Conservation (phyloP, 2,888 invertebrate genomes). For the Dryococelus australis region DNA sequence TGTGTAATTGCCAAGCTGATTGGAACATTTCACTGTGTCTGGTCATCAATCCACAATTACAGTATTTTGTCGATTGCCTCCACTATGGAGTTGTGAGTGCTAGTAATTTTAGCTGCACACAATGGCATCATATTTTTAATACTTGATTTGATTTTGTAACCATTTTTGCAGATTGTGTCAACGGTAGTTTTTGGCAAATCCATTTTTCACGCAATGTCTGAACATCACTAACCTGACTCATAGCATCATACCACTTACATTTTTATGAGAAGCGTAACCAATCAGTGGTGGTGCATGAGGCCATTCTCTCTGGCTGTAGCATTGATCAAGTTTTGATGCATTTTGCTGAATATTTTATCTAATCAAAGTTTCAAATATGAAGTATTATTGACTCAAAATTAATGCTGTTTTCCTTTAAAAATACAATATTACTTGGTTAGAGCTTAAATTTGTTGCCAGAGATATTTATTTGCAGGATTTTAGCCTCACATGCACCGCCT, state of each 20-base stretch:
- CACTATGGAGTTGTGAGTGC: not conserved
- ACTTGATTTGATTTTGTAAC: not conserved
- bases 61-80: constrained; percentile 3
- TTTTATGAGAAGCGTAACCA: not conserved
- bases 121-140: not conserved
- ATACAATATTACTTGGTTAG: too few species aligned
- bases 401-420: too few species aligned
- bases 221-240: not conserved
- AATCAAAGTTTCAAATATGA: too few species aligned
- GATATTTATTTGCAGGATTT: too few species aligned
- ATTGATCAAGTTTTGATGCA: too few species aligned
- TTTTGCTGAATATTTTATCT: too few species aligned
- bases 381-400: too few species aligned
- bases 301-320: too few species aligned
- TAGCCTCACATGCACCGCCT: too few species aligned
- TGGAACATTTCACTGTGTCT: not conserved
- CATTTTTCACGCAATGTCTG: not conserved
- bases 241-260: not conserved
- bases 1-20: not conserved
- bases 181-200: not conserved
- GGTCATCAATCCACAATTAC: not conserved
- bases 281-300: not conserved
- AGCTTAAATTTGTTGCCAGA: too few species aligned
- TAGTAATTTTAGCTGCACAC: not conserved
- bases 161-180: not conserved